Percentiles rank a stretch among this genome's conserved stretches.
phyloP scores from a whole-genome alignment of 2,888 invertebrate species.

The Eupithecia subfuscata region DNA sequence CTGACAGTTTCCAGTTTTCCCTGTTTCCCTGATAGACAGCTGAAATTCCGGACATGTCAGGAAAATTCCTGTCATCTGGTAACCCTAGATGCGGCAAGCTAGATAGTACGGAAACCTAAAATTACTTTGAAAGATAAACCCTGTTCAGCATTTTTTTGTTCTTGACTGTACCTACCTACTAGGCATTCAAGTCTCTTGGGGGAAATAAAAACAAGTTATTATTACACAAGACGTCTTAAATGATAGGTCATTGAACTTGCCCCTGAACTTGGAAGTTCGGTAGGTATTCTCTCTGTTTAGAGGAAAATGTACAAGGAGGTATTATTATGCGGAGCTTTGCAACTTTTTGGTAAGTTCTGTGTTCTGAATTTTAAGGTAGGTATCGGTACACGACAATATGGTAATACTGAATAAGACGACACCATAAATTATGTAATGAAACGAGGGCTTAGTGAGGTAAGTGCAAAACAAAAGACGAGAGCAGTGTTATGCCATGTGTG shows the following conservation, averaged over 20 bases:
- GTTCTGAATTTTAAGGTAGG: not conserved
- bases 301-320: slow-evolving; percentile 9
- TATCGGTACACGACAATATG: not conserved
- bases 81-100: too few species aligned
- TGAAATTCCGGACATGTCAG: too few species aligned
- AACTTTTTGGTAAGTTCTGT: not conserved
- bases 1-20: too few species aligned
- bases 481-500: not conserved
- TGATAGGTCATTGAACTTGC: slow-evolving; percentile 8
- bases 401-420: too few species aligned
- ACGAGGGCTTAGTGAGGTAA: not conserved
- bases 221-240: not conserved
- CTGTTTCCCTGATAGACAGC: too few species aligned
- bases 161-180: not conserved
- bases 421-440: not conserved
- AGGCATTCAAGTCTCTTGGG: not conserved
- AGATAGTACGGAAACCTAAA: not conserved
- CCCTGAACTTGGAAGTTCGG: slow-evolving; percentile 12
- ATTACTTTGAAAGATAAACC: not conserved
- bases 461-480: not conserved
- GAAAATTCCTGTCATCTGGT: too few species aligned
- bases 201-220: slow-evolving; percentile 4
- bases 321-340: not conserved
- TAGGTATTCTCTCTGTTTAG: not conserved
- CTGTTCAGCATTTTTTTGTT: not conserved